Evolutionary conservation across 1,140 invertebrate species (phyloP).

Genomic region (Trigoniulus corallinus): DNA sequence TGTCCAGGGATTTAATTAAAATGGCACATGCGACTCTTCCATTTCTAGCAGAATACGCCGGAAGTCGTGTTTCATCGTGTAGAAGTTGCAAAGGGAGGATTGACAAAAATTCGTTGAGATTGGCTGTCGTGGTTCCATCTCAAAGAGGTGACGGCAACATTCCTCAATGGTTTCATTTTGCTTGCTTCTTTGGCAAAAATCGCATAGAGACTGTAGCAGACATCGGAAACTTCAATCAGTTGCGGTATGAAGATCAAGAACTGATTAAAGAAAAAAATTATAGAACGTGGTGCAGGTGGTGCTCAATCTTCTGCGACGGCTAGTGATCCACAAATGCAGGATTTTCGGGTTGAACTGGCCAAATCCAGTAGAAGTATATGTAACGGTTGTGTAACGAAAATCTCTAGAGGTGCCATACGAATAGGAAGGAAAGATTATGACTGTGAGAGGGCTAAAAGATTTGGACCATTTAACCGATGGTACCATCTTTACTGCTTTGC

Average conservation of each 20-base stretch:
- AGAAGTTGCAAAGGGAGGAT: conserved; percentile 67
- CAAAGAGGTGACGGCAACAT: too few species aligned
- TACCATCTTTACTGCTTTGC: too few species aligned
- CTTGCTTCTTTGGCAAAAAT: conserved; percentile 76
- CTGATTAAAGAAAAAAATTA: conserved; percentile 55
- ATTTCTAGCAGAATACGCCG: conserved; percentile 77
- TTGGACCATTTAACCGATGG: too few species aligned
- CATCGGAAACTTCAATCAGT: conserved; percentile 64
- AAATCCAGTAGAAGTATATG: conserved; percentile 69
- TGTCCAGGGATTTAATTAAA: too few species aligned
- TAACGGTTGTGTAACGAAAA: conserved; percentile 67
- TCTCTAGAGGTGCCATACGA: too few species aligned
- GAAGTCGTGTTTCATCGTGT: conserved; percentile 61
- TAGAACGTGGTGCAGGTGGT: neutral
- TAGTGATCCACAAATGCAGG: conserved; percentile 17
- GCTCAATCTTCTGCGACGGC: neutral
- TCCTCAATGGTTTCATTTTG: conserved; percentile 73
- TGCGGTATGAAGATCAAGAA: conserved; percentile 75
- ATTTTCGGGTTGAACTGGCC: conserved; percentile 73
- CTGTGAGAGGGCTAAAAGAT: too few species aligned
- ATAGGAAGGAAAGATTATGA: conserved; percentile 74
- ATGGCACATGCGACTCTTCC: too few species aligned
- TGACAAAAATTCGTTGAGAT: conserved; percentile 47
- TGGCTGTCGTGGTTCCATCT: conserved; percentile 73
- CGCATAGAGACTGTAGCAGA: conserved; percentile 52